phyloP scores from a whole-genome alignment of 2,797 vertebrate species.

The Bradypodion ventrale region DNA sequence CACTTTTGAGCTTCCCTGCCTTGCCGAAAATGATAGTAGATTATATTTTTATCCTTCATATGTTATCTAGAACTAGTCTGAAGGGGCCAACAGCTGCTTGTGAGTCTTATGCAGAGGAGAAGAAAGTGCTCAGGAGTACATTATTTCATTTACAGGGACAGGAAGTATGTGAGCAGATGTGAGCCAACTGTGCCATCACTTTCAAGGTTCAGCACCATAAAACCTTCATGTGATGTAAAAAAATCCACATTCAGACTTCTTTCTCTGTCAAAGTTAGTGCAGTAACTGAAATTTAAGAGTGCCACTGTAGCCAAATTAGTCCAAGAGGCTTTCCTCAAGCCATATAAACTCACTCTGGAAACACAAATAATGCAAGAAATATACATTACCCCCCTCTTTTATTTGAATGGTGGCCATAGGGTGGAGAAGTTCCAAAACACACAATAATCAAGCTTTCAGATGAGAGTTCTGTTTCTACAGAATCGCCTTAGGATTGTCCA shows the following conservation, averaged over 20 bases:
- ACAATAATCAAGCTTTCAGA: neutral
- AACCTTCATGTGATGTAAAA: slow-evolving; percentile 67
- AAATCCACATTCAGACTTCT: slow-evolving; percentile 67
- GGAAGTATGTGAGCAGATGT: slow-evolving; percentile 59
- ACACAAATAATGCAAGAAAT: slow-evolving; percentile 3
- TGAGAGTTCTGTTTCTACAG: neutral
- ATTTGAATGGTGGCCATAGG: slow-evolving; percentile 5
- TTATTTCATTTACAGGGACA: slow-evolving; percentile 67
- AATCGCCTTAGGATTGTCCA: neutral
- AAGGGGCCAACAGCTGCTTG: slow-evolving; percentile 56
- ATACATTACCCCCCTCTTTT: slow-evolving; percentile 10
- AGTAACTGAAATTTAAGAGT: slow-evolving; percentile 71
- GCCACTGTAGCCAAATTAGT: slow-evolving; percentile 51
- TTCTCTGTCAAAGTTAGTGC: slow-evolving; percentile 68
- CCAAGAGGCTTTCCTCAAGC: slow-evolving; percentile 45
- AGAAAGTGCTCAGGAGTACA: slow-evolving; percentile 66
- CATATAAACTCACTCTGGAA: slow-evolving; percentile 17
- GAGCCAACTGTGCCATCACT: slow-evolving; percentile 61
- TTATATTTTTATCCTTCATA: slow-evolving; percentile 50
- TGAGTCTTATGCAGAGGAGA: slow-evolving; percentile 52
- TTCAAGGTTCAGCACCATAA: slow-evolving; percentile 72
- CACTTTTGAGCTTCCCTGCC: slow-evolving; percentile 26
- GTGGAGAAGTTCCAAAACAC: neutral
- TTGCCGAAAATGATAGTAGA: slow-evolving; percentile 35
- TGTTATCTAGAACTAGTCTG: slow-evolving; percentile 52